Evolutionary conservation across 2,888 invertebrate species (phyloP).

Genomic region (Drosophila testacea): DNA sequence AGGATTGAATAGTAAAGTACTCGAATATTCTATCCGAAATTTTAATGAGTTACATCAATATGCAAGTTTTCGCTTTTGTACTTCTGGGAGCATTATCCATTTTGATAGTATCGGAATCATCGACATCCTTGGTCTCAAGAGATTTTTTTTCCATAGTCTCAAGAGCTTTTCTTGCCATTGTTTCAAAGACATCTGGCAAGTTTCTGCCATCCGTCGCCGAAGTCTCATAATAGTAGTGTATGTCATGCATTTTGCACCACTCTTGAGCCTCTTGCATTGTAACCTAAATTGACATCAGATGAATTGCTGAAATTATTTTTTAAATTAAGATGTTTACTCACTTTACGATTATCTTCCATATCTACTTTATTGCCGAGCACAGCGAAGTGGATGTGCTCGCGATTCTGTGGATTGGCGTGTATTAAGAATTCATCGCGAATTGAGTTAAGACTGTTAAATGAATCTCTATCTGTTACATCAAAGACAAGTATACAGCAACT

Average conservation of each 20-base stretch:
- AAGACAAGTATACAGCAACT: constrained; percentile 96
- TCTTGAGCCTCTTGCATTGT: constrained; percentile 89
- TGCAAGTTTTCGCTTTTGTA: too few species aligned
- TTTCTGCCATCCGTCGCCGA: not conserved
- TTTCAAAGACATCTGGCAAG: constrained; percentile 6
- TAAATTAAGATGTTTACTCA: constrained; percentile 83
- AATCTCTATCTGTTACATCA: constrained; percentile 89
- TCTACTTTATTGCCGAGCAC: constrained; percentile 87
- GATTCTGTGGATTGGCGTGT: constrained; percentile 97
- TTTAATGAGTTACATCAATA: too few species aligned
- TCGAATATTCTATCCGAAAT: too few species aligned
- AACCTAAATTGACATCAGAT: not conserved
- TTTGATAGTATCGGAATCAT: not conserved
- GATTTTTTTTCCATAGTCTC: not conserved
- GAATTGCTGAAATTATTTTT: not conserved
- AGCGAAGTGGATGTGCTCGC: constrained; percentile 99
- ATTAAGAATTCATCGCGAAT: constrained; percentile 99
- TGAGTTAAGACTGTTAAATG: constrained; percentile 98
- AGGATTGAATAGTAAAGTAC: too few species aligned
- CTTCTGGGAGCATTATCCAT: too few species aligned
- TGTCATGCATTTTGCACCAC: constrained; percentile 10
- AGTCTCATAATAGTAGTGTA: not conserved
- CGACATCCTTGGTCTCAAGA: not conserved
- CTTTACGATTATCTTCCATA: constrained; percentile 93
- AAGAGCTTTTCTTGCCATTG: not conserved